Percentiles rank a stretch among this genome's conserved stretches.
Evolutionary conservation across 2,888 invertebrate genomes (phyloP).

Genomic region (Thecocarcelia acutangulata): DNA sequence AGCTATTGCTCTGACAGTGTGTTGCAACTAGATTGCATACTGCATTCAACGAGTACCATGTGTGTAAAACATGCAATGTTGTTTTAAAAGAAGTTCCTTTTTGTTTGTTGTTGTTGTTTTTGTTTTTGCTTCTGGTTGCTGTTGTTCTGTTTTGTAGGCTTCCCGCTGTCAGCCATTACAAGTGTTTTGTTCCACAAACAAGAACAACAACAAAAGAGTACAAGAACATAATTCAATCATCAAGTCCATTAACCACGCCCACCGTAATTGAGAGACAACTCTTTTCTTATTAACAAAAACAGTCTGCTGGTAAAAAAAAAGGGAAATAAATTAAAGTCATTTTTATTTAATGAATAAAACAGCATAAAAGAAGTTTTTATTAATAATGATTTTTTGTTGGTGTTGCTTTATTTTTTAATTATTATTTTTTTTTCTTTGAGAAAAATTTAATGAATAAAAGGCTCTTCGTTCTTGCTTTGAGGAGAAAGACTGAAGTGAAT

Average conservation of each 20-base stretch:
- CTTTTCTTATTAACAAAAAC: conserved; percentile 59
- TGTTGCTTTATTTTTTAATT: conserved; percentile 9
- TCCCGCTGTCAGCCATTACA: conserved; percentile 68
- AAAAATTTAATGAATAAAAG: conserved; percentile 14
- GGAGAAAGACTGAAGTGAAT: conserved; percentile 12
- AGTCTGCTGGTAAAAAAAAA: conserved; percentile 4
- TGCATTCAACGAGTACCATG: conserved; percentile 38
- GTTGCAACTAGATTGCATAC: conserved; percentile 39
- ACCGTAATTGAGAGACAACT: conserved; percentile 65
- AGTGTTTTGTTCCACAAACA: conserved; percentile 62
- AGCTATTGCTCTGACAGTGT: conserved; percentile 28
- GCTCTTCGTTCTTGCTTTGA: not conserved
- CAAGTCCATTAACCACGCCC: conserved; percentile 68
- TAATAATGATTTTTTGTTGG: conserved; percentile 33
- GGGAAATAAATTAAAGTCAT: conserved; percentile 61
- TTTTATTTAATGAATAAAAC: conserved; percentile 59
- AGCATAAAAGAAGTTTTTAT: conserved; percentile 47
- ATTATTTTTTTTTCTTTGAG: not conserved
- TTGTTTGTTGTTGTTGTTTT: not conserved
- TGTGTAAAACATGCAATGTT: conserved; percentile 61
- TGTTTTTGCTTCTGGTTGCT: too few species aligned
- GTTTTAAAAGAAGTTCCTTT: conserved; percentile 19
- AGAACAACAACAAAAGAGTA: conserved; percentile 37
- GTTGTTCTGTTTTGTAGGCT: conserved; percentile 52
- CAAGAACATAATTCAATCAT: conserved; percentile 67